These are phyloP conservation scores for Camponotus vicinus DNA, from an alignment of 1,140 invertebrate genomes.

Conservation along the genomic window DNA sequence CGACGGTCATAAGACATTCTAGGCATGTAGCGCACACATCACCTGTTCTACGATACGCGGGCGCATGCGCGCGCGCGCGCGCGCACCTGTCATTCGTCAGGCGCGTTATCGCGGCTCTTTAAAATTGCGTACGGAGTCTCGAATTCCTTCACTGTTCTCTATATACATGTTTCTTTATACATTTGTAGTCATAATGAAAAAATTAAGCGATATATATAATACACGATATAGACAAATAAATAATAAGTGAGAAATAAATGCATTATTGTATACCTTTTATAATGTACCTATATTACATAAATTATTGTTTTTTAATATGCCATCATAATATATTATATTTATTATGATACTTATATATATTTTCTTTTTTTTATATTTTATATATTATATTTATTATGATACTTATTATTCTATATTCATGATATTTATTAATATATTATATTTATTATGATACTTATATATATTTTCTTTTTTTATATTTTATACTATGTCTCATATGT, in stretches of 20 bases:
- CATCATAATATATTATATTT: too few species aligned
- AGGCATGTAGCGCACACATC: constrained; percentile 54
- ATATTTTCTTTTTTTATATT: not conserved
- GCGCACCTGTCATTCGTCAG: constrained; percentile 1
- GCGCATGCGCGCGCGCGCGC: constrained; percentile 46
- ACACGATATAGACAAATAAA: not conserved
- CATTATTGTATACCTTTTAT: not conserved
- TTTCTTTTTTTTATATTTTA: too few species aligned
- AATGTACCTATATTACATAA: not conserved
- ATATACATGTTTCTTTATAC: not conserved
- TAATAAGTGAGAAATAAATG: not conserved
- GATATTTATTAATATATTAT: not conserved
- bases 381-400: too few species aligned
- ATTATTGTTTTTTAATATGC: not conserved
- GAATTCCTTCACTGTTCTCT: not conserved
- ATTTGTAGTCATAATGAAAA: not conserved
- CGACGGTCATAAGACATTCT: constrained; percentile 69
- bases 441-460: not conserved
- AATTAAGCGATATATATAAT: not conserved
- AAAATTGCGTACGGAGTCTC: constrained; percentile 1
- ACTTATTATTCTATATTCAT: too few species aligned
- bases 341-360: too few species aligned
- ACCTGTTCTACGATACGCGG: constrained; percentile 64
- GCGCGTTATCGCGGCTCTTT: constrained; percentile 9
- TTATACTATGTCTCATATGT: not conserved